phyloP scores from a whole-genome alignment of 53 echinoderm and acorn worm genomes.

The Actinopyga echinites region DNA sequence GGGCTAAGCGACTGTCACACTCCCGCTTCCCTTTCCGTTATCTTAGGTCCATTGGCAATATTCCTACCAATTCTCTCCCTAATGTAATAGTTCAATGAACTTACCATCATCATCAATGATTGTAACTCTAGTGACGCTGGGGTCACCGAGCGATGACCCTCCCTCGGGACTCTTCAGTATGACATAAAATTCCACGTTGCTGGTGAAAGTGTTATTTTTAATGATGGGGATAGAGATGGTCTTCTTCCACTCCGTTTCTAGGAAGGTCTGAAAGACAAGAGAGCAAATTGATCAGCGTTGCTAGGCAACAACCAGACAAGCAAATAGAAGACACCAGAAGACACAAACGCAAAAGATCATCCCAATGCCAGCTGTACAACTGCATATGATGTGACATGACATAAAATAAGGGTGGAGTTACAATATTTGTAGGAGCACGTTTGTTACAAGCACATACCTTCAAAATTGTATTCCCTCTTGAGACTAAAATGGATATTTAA shows the following conservation, averaged over 20 bases:
- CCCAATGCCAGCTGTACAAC: not conserved
- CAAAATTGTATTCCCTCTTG: too few relatives aligned
- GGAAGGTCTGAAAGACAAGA: slow-evolving; percentile 61
- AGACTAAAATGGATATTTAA: too few relatives aligned
- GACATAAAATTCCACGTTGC: slow-evolving; percentile 96
- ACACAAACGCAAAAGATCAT: not conserved
- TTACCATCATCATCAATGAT: slow-evolving; percentile 99
- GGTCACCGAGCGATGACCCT: slow-evolving; percentile 79
- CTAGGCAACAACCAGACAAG: too few relatives aligned
- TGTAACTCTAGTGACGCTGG: slow-evolving; percentile 87
- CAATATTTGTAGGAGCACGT: too few relatives aligned
- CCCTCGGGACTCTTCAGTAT: slow-evolving; percentile 87
- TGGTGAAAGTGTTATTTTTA: slow-evolving; percentile 92
- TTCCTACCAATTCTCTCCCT: too few relatives aligned
- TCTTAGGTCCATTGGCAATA: too few relatives aligned
- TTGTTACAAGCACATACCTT: too few relatives aligned
- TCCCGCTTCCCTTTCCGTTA: too few relatives aligned
- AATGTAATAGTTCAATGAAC: slow-evolving; percentile 12
- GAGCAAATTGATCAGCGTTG: too few relatives aligned
- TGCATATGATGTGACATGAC: too few relatives aligned
- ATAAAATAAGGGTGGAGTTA: too few relatives aligned
- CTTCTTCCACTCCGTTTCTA: slow-evolving; percentile 86
- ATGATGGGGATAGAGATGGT: slow-evolving; percentile 86
- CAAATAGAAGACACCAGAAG: not conserved
- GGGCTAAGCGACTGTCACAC: too few relatives aligned